A percentile compares a stretch with the other conserved stretches of the same genome.
phyloP scores from a whole-genome alignment of 2,888 invertebrate species.

The Acanthosepion pharaonis region DNA sequence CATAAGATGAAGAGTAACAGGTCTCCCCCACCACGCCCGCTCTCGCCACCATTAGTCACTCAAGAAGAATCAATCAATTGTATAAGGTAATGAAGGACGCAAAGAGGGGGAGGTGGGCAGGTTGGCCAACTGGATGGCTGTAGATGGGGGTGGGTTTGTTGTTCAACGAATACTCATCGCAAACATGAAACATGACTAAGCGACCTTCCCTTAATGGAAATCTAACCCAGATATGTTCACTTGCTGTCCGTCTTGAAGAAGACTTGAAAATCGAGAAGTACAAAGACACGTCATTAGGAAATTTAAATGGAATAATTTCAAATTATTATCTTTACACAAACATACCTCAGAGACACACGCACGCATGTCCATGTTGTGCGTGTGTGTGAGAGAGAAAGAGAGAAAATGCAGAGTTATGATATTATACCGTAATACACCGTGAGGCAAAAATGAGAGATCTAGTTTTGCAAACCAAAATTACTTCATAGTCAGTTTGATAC shows the following conservation, averaged over 20 bases:
- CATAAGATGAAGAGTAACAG: neutral
- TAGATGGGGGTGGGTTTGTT: neutral
- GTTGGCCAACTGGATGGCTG: neutral
- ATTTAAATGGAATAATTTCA: neutral
- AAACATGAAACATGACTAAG: constrained; percentile 22
- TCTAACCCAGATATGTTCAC: neutral
- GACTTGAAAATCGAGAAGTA: neutral
- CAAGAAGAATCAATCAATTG: neutral
- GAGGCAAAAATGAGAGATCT: too few relatives aligned
- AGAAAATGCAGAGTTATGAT: too few relatives aligned
- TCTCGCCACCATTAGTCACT: neutral
- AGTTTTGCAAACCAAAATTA: too few relatives aligned
- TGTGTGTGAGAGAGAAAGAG: too few relatives aligned
- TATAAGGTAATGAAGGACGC: neutral
- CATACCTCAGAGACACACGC: neutral
- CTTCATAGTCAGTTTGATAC: too few relatives aligned
- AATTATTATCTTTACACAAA: too few relatives aligned
- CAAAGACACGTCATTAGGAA: neutral
- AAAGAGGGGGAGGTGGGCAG: neutral
- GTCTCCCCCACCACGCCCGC: neutral
- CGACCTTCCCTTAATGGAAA: neutral
- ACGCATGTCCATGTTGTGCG: neutral
- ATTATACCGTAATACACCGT: too few relatives aligned
- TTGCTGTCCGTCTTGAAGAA: neutral
- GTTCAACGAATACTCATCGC: neutral